Conservation (phyloP, 2,113 vertebrate species). For the Dromaius novaehollandiae region DNA sequence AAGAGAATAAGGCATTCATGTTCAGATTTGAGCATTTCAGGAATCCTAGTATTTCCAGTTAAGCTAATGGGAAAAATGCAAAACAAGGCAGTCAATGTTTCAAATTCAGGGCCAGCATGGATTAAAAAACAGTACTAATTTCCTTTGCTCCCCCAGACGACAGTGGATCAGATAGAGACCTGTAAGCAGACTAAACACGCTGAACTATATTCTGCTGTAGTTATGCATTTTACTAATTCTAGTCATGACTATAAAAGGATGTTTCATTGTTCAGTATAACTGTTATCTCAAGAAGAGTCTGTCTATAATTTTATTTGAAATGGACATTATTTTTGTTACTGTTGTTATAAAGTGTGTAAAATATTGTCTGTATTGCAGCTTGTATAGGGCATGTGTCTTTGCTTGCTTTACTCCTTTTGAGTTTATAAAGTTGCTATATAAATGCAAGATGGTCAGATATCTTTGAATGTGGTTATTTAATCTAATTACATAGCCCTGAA, state of each 20-base stretch:
- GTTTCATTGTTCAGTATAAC: constrained; percentile 57
- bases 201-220: constrained; percentile 57
- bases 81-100: neutral
- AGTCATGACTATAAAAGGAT: constrained; percentile 47
- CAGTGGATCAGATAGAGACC: constrained; percentile 15
- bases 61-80: neutral
- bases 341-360: constrained; percentile 60
- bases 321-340: constrained; percentile 52
- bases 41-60: neutral
- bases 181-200: constrained; percentile 45
- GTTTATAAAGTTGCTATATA: constrained; percentile 59
- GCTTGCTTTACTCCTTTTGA: constrained; percentile 58
- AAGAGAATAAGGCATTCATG: neutral
- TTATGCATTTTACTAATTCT: constrained; percentile 54
- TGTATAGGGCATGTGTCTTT: constrained; percentile 67
- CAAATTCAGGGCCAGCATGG: constrained; percentile 18
- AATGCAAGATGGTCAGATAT: constrained; percentile 53
- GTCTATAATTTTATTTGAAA: constrained; percentile 58
- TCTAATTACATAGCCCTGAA: constrained; percentile 42
- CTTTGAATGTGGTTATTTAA: constrained; percentile 48
- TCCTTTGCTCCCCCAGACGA: neutral
- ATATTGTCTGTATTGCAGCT: constrained; percentile 66
- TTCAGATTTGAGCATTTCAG: constrained; percentile 32
- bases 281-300: constrained; percentile 57
- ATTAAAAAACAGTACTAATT: neutral